Percentiles rank a stretch among this genome's conserved stretches.
Evolutionary conservation across 2,888 invertebrate genomes (phyloP).

Genomic region (Muscina levida): DNA sequence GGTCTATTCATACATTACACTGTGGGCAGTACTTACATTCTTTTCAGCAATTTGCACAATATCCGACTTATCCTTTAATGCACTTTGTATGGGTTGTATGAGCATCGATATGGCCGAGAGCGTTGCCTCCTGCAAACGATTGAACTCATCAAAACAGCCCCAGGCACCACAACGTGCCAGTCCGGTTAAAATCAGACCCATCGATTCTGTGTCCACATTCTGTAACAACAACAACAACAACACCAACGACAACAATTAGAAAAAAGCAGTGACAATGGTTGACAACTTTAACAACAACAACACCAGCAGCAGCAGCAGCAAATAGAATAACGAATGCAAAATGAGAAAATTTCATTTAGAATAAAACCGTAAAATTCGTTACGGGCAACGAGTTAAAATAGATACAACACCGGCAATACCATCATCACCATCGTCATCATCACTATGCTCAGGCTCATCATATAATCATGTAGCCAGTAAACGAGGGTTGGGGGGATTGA

Average conservation of each 20-base stretch:
- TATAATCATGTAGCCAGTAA: no score
- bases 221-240: constrained; percentile 72
- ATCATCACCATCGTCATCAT: no score
- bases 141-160: constrained; percentile 99
- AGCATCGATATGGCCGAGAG: constrained; percentile 97
- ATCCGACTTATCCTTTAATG: constrained; percentile 84
- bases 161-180: constrained; percentile 97
- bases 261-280: constrained; percentile 7
- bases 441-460: no score
- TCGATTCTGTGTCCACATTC: constrained; percentile 96
- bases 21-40: constrained; percentile 77
- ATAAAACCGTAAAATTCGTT: no score
- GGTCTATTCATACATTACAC: not conserved
- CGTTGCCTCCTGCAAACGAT: constrained; percentile 95
- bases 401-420: not conserved
- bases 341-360: not conserved
- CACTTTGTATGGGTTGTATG: constrained; percentile 93
- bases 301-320: no score
- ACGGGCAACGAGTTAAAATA: no score
- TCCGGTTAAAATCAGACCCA: constrained; percentile 96
- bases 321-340: no score
- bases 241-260: no score
- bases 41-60: constrained; percentile 81
- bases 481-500: no score
- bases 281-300: not conserved